Base-by-base conservation (phyloP, 2,888 invertebrate genomes). In the Byasa hedistus region DNA sequence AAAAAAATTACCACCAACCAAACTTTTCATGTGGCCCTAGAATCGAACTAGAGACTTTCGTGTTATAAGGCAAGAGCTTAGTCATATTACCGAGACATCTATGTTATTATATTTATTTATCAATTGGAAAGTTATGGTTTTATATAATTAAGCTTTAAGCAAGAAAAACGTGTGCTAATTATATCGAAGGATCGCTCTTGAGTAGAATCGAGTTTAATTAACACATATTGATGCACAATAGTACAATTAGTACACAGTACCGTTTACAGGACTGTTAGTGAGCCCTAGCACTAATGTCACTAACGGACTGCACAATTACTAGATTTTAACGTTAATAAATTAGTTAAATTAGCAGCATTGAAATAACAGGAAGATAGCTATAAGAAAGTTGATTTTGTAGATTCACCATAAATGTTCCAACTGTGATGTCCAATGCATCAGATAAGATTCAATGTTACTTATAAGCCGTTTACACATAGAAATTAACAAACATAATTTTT, bases 231-330 rank as follows among this genome's bases (percentile, higher is more conserved):
- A 61, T 60, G 63, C 27, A 67, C 67, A 67, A 67, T 67, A 22
- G 60, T n/a, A 60, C 67, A 64, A 67, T 67, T 64, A 67, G 67
- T 64, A 67, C 51, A 15, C 22, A 22, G 22, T 57, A 51, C 57
- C 63, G 54, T 64, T 60, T 57, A 27, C 59, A 56, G 57, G 39
- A 66, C 66, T 36, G 56, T 59, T 61, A 65, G 60, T 66, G 58
- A 63, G 63, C 44, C 63, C 48, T 23, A n/a, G 24, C 44, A 55
- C 57, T 36, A 36, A 61, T 56, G 44, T 57, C 12, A 24, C 7
- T 62, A 66, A 62, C 63, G 32, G 63, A 66, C 66, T 58, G 39
- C n/a, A 66, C 63, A 66, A 66, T 62, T 66, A 66, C 66, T 54
- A 44, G 36, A 24, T 59, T 66, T n/a, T n/a, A 66, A 66, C 66